These are phyloP conservation scores for Panurus biarmicus DNA, from an alignment of 2,113 vertebrate species.

Conservation along the genomic window DNA sequence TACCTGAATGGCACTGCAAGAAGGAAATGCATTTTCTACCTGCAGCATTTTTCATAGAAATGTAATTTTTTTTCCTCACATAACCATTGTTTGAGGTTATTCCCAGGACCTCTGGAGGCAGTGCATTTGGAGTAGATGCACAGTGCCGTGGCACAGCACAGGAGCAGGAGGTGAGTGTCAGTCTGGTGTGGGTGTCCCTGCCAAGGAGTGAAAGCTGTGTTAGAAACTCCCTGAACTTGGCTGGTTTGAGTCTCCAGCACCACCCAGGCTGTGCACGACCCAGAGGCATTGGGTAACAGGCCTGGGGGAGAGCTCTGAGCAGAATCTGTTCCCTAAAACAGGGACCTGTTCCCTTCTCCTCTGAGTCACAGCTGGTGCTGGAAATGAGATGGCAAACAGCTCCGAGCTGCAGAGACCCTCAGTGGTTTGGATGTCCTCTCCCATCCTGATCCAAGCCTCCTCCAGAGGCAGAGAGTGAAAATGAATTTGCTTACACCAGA, in stretches of 20 bases:
- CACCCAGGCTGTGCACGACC: rapidly evolving
- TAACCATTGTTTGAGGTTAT: not conserved
- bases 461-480: not conserved
- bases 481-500: not conserved
- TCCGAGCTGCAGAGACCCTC: not conserved
- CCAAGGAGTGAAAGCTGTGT: not conserved
- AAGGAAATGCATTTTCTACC: not conserved
- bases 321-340: too few species aligned
- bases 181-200: not conserved
- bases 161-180: not conserved
- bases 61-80: not conserved
- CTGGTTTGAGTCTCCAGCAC: not conserved
- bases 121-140: not conserved
- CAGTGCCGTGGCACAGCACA: not conserved
- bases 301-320: not conserved
- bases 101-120: not conserved
- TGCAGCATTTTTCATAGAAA: not conserved
- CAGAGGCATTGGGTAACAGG: not conserved
- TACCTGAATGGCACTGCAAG: not conserved
- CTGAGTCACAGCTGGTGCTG: not conserved
- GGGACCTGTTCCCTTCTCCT: too few species aligned
- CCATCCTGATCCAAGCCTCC: not conserved
- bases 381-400: not conserved
- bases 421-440: not conserved
- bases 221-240: not conserved